Evolutionary conservation across 2,888 invertebrate species (phyloP).

Genomic region (Lepas anatifera): DNA sequence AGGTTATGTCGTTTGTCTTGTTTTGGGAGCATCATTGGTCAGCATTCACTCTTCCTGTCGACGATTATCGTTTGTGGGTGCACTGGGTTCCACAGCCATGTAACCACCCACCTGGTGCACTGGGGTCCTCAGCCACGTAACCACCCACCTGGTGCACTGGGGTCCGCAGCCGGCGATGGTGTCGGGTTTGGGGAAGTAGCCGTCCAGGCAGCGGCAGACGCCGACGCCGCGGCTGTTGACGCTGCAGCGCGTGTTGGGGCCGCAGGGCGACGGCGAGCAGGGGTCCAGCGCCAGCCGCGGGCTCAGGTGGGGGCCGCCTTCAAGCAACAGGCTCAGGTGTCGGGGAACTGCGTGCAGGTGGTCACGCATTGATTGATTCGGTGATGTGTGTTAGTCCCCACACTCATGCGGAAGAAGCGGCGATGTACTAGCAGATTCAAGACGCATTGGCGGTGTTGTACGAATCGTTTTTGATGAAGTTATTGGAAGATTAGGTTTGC

Average conservation of each 20-base stretch:
- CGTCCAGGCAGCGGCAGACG: constrained; percentile 27
- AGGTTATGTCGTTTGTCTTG: no score
- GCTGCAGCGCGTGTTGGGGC: constrained; percentile 71
- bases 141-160: constrained; percentile 26
- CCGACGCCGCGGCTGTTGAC: constrained; percentile 26
- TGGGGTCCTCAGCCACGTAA: no score
- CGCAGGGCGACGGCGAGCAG: constrained; percentile 82
- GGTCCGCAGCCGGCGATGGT: constrained; percentile 30
- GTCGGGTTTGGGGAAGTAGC: constrained; percentile 30
- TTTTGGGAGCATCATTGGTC: no score
- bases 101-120: no score
- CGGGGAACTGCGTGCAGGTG: background rate
- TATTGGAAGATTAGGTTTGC: no score
- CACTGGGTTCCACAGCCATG: no score
- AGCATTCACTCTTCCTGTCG: no score
- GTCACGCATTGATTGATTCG: background rate
- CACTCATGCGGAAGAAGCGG: background rate
- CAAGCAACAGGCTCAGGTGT: constrained; percentile 1
- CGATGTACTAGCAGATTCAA: background rate
- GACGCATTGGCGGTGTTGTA: background rate
- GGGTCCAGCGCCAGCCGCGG: constrained; percentile 41
- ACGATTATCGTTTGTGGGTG: no score
- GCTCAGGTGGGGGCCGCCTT: constrained; percentile 11
- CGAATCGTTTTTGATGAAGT: no score
- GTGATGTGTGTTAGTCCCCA: no score